phyloP scores from a whole-genome alignment of 2,888 invertebrate genomes.

The Camponotus fellah region DNA sequence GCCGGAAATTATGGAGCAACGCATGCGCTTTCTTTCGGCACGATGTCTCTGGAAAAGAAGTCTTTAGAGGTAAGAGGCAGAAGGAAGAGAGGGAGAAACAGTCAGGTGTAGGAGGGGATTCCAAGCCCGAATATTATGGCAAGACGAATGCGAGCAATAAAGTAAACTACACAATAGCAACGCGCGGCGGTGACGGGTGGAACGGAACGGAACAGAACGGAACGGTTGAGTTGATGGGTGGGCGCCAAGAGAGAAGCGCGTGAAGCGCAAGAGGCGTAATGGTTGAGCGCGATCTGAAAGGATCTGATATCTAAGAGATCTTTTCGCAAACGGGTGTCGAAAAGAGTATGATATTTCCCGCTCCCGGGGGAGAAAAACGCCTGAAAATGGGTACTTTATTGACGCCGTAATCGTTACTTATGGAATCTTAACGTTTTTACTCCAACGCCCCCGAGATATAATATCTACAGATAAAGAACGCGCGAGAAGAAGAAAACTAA shows the following conservation, averaged over 20 bases:
- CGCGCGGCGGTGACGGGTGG: slow-evolving; percentile 63
- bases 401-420: slow-evolving; percentile 15
- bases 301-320: slow-evolving; percentile 18
- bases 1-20: background rate
- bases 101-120: slow-evolving; percentile 24
- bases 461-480: slow-evolving; percentile 14
- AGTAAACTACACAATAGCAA: slow-evolving; percentile 80
- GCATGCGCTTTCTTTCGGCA: slow-evolving; percentile 2
- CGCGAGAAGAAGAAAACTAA: slow-evolving; percentile 3
- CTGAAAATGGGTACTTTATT: slow-evolving; percentile 29
- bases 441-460: background rate
- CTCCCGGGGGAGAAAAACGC: background rate
- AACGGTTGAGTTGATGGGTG: slow-evolving; percentile 41
- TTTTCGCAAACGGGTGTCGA: slow-evolving; percentile 19
- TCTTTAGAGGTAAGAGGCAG: slow-evolving; percentile 24
- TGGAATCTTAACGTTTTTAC: slow-evolving; percentile 15
- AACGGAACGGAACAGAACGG: slow-evolving; percentile 50
- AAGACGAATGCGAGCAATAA: slow-evolving; percentile 81
- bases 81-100: background rate
- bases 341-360: background rate
- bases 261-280: slow-evolving; percentile 19
- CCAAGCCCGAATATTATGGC: slow-evolving; percentile 78
- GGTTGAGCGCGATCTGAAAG: slow-evolving; percentile 24
- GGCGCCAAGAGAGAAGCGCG: slow-evolving; percentile 30
- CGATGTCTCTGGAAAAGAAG: slow-evolving; percentile 26